Conservation (phyloP, 1,140 invertebrate genomes). For the Drosophila nasuta region DNA sequence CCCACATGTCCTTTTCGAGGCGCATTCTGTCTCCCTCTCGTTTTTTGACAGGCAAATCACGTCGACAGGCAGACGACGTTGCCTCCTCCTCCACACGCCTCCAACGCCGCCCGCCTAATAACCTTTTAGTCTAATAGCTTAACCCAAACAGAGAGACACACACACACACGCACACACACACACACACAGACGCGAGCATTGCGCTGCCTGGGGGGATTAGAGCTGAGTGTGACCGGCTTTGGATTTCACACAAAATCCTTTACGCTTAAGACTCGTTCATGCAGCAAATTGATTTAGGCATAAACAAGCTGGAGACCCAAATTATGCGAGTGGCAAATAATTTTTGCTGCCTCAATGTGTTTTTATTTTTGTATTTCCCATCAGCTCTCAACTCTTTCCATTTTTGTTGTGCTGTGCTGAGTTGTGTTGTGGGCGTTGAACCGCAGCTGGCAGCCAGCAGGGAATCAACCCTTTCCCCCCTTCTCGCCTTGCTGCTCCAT, state of each 20-base stretch:
- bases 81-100: neutral
- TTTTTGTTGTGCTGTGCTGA: no score
- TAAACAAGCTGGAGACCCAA: constrained; percentile 64
- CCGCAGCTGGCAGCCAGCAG: constrained; percentile 61
- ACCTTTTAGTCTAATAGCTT: constrained; percentile 66
- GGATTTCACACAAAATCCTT: constrained; percentile 35
- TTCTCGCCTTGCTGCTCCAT: neutral
- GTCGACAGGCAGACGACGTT: constrained; percentile 22
- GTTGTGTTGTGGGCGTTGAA: constrained; percentile 55
- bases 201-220: constrained; percentile 33
- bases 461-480: neutral
- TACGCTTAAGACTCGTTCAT: constrained; percentile 72
- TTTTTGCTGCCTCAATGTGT: constrained; percentile 62
- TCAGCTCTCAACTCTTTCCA: constrained; percentile 22
- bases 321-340: constrained; percentile 63
- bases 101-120: constrained; percentile 35
- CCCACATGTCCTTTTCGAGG: constrained; percentile 5
- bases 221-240: constrained; percentile 53
- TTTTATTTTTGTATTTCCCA: constrained; percentile 2
- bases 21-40: constrained; percentile 5
- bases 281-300: constrained; percentile 82
- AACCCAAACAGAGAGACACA: constrained; percentile 34
- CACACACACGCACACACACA: constrained; percentile 1
- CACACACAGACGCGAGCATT: neutral
- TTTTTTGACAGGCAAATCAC: constrained; percentile 56